Evolutionary conservation across 2,888 invertebrate genomes (phyloP).

Genomic region (Dicroscelio sp.): DNA sequence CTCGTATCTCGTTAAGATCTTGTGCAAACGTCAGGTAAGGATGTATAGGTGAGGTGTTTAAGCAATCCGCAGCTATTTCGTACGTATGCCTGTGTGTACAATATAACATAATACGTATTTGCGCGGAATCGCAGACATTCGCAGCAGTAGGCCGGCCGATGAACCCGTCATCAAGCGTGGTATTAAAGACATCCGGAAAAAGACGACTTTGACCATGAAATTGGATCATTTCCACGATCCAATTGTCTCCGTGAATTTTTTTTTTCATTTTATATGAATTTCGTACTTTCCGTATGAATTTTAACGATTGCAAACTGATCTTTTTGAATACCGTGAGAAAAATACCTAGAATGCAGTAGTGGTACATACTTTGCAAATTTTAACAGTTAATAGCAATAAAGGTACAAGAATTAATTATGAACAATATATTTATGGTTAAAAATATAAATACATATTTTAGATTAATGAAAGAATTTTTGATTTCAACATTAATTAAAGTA

Average conservation of each 20-base stretch:
- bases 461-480: no score
- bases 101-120: constrained; percentile 73
- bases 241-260: constrained; percentile 26
- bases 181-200: constrained; percentile 77
- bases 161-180: constrained; percentile 73
- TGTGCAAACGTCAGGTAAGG: constrained; percentile 62
- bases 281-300: no score
- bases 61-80: constrained; percentile 69
- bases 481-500: no score
- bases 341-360: no score
- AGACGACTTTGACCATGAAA: constrained; percentile 77
- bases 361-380: no score
- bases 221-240: constrained; percentile 54
- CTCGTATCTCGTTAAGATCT: constrained; percentile 77
- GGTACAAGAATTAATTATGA: no score
- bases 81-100: constrained; percentile 60
- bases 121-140: constrained; percentile 61
- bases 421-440: no score
- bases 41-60: constrained; percentile 70
- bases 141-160: constrained; percentile 78
- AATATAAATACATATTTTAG: no score
- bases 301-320: no score
- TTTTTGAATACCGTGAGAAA: no score
- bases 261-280: neutral
- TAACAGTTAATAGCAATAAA: no score